Evolutionary conservation across 1,140 invertebrate species (phyloP).

Genomic region (Drosophila quadrilineata): DNA sequence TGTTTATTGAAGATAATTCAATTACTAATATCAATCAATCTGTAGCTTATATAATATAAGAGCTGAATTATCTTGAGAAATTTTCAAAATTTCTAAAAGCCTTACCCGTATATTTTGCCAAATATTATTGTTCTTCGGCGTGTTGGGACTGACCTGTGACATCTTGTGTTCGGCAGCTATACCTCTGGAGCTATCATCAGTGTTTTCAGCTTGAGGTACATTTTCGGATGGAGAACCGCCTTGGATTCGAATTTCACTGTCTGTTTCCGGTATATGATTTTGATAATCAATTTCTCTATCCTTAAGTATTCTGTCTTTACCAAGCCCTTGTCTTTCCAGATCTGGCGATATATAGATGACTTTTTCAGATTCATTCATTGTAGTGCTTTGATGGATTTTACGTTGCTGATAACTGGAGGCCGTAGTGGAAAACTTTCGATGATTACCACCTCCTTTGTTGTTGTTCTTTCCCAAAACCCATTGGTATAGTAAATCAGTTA

Average conservation of each 20-base stretch:
- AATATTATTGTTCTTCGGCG: not conserved
- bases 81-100: too few relatives aligned
- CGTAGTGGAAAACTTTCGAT: conserved; percentile 7
- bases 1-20: too few relatives aligned
- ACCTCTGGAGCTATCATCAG: too few relatives aligned
- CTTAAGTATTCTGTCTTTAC: not conserved
- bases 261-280: not conserved
- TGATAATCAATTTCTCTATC: not conserved
- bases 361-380: not conserved
- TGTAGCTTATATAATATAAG: too few relatives aligned
- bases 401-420: not conserved
- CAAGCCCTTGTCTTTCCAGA: conserved; percentile 6
- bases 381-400: not conserved
- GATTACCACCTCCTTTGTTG: not conserved
- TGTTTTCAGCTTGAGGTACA: too few relatives aligned
- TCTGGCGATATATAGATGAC: conserved; percentile 20
- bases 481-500: conserved; percentile 6
- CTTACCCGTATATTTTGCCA: not conserved
- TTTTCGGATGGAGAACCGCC: not conserved
- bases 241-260: not conserved
- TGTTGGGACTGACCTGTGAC: too few relatives aligned
- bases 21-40: too few relatives aligned
- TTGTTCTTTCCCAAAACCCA: not conserved
- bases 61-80: too few relatives aligned
- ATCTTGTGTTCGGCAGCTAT: too few relatives aligned